Conservation (phyloP, 1,140 invertebrate species). For the Drosophila biarmipes region DNA sequence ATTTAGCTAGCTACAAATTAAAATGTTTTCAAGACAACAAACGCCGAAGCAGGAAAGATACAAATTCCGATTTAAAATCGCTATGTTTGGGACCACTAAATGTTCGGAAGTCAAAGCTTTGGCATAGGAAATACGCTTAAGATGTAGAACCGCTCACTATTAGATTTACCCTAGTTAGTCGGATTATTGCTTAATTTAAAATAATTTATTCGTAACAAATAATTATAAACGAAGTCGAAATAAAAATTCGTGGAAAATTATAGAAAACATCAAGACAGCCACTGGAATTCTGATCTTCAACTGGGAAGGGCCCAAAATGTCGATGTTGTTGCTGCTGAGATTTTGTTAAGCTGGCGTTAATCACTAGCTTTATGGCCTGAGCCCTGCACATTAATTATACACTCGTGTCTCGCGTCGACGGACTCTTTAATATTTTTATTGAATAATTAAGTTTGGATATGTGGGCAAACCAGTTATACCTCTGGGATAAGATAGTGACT, state of each 20-base stretch:
- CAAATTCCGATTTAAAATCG: conserved; percentile 36
- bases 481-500: conserved; percentile 17
- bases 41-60: conserved; percentile 28
- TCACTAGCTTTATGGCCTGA: conserved; percentile 60
- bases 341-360: conserved; percentile 69
- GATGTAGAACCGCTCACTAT: conserved; percentile 66
- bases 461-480: conserved; percentile 54
- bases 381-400: conserved; percentile 69
- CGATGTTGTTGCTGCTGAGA: conserved; percentile 35
- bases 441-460: conserved; percentile 37
- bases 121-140: conserved; percentile 66
- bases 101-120: conserved; percentile 46
- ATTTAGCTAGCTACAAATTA: conserved; percentile 62
- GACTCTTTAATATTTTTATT: conserved; percentile 70
- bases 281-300: conserved; percentile 26
- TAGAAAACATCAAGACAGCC: conserved; percentile 62
- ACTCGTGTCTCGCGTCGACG: conserved; percentile 40
- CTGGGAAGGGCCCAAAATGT: background rate
- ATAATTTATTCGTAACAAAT: conserved; percentile 76
- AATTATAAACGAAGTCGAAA: conserved; percentile 48
- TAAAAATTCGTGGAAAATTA: conserved; percentile 58
- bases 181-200: conserved; percentile 81
- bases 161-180: conserved; percentile 76
- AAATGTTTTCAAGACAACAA: conserved; percentile 57
- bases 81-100: conserved; percentile 40